A percentile compares a stretch with the other conserved stretches of the same genome.
phyloP scores from a whole-genome alignment of 2,797 vertebrate genomes.

The Peromyscus nudipes region DNA sequence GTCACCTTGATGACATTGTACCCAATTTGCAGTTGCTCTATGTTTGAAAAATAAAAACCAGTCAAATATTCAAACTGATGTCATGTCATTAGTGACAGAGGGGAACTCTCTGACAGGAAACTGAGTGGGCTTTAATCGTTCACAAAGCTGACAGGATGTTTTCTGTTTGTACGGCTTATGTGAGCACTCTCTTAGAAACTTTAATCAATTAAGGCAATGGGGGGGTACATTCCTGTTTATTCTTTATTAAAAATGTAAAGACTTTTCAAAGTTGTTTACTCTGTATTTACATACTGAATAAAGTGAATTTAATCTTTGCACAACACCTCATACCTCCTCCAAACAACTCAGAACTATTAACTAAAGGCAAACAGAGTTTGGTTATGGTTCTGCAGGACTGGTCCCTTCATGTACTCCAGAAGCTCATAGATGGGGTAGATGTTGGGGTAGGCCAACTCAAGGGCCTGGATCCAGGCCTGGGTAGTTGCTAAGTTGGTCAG shows the following conservation, averaged over 20 bases:
- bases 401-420: background rate
- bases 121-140: background rate
- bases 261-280: background rate
- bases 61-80: background rate
- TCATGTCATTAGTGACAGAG: background rate
- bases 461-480: background rate
- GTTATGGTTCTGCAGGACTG: background rate
- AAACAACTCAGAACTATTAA: background rate
- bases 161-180: background rate
- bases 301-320: background rate
- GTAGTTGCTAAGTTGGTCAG: background rate
- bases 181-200: background rate
- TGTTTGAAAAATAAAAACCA: conserved; percentile 33
- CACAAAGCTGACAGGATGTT: background rate
- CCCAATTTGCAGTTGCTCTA: background rate
- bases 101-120: background rate
- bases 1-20: conserved; percentile 40
- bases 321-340: background rate
- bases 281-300: background rate
- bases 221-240: background rate
- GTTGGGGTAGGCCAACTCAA: background rate
- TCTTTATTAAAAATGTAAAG: background rate
- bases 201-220: background rate
- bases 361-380: background rate
- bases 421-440: background rate